These are phyloP conservation scores for Hemistola chrysoprasaria DNA, from an alignment of 2,888 invertebrate genomes.

Conservation along the genomic window DNA sequence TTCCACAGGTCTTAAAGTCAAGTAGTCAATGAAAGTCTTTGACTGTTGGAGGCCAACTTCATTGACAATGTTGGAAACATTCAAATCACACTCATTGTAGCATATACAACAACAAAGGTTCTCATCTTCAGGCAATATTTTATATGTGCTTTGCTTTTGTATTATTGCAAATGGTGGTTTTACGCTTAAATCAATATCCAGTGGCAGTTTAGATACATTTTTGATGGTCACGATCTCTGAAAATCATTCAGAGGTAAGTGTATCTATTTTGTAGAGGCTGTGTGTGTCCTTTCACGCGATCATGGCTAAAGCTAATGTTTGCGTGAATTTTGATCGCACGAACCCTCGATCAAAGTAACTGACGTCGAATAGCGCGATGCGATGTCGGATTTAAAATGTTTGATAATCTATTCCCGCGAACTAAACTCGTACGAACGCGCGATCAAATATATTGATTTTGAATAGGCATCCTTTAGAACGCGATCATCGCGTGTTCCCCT, in stretches of 20 bases:
- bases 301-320: no score
- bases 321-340: no score
- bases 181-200: constrained; percentile 69
- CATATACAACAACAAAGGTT: constrained; percentile 63
- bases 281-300: no score
- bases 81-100: constrained; percentile 60
- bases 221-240: constrained; percentile 79
- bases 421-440: no score
- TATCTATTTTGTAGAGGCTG: no score
- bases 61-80: constrained; percentile 47
- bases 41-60: constrained; percentile 50
- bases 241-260: constrained; percentile 25
- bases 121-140: constrained; percentile 55
- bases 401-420: no score
- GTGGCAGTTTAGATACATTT: constrained; percentile 77
- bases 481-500: no score
- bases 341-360: no score
- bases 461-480: no score
- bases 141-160: constrained; percentile 60
- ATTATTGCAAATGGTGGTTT: constrained; percentile 77
- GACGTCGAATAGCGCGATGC: no score
- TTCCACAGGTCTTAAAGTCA: constrained; percentile 61
- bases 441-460: no score
- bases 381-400: no score
- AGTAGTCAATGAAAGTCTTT: constrained; percentile 57